Base-by-base conservation (phyloP, 30 jellyfish, hydroid and myxozoan species). In the Sanderia malayensis region DNA sequence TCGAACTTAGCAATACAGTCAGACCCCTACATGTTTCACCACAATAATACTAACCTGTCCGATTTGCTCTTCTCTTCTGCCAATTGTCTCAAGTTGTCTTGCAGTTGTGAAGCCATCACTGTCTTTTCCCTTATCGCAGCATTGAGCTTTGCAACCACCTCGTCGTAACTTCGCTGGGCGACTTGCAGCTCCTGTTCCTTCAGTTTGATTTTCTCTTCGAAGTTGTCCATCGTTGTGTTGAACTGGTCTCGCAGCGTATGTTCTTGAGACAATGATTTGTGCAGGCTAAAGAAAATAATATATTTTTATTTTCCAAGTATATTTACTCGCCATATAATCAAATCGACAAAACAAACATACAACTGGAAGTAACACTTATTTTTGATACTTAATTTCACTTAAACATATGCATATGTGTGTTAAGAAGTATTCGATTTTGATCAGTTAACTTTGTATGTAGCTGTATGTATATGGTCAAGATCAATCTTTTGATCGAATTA, bases 251-350 rank as follows among this genome's bases (percentile, higher is more conserved):
- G 94, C 31, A 92, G 58, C 4, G 73, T 78, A 34, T 73, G 89
- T 31, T 92, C 99, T 57, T 78, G 86, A 18, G 95, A 74, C n/a
- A 92, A 49, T 18, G 99, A 92, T 28, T 92, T 92, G 18, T 84
- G 92, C 58, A 92, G 62, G 64, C 99, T 92, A 61, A 21, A 79
- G 15, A 34, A 24, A 28, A 3, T 44, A 33, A n/a, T n/a, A n/a
- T n/a, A n/a, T n/a, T n/a, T n/a, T n/a, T n/a, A n/a, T n/a, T n/a
- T n/a, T n/a, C n/a, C n/a, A n/a, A n/a, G n/a, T n/a, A n/a, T n/a
- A n/a, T n/a, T n/a, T n/a, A n/a, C n/a, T n/a, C n/a, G n/a, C n/a
- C n/a, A n/a, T n/a, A n/a, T n/a, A n/a, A n/a, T n/a, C n/a, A n/a
- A n/a, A n/a, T n/a, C n/a, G n/a, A n/a, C n/a, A n/a, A n/a, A n/a